Base-by-base conservation (phyloP, 2,888 invertebrate genomes). In the Candidula unifasciata region DNA sequence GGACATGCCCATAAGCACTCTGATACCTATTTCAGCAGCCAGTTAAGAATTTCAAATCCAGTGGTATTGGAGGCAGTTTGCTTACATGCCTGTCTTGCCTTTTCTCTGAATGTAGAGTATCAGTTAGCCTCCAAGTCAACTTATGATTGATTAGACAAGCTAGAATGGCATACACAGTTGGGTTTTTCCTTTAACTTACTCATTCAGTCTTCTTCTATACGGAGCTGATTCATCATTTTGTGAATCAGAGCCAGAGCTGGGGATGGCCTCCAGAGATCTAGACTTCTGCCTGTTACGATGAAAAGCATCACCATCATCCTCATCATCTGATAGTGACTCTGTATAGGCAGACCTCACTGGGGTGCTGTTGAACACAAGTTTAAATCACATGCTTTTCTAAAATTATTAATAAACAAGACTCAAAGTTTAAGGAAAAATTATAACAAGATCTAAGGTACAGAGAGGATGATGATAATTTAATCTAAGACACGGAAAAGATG, bases 171-270 rank as follows among this genome's bases (percentile, higher is more conserved):
- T 44, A 44, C 44, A 44, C 2, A 13, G 13, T 44, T 54, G 10
- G 44, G 44, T 44, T 16, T 24, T 24, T 8, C n/a, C n/a, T n/a
- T 33, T 27, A 52, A 52, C 80, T 76, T 82, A 76, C 82, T 76
- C 82, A 44, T 57, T 66, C 21, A 44, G 6, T 13, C 2, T 74
- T 33, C 57, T 83, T 64, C 66, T 77, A 37, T 18, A 69, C 18
- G 83, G 24, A 8, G 78, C 54, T 2, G 68, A 60, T n/a, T 81
- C 80, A 60, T 85, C 85, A 60, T 52, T 60, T 66, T 85, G 85
- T 21, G 85, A 85, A 66, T 80, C 80, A 10, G 80, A 76, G 10
- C 83, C 83, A 13, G 80, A 83, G 30, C 84, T 85, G 24, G 84
- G 68, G 60, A 85, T 78, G 78, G 84, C 83, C 52, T 74, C 77